Base-by-base conservation (phyloP, 2,888 invertebrate species). In the Calameuta idolon region DNA sequence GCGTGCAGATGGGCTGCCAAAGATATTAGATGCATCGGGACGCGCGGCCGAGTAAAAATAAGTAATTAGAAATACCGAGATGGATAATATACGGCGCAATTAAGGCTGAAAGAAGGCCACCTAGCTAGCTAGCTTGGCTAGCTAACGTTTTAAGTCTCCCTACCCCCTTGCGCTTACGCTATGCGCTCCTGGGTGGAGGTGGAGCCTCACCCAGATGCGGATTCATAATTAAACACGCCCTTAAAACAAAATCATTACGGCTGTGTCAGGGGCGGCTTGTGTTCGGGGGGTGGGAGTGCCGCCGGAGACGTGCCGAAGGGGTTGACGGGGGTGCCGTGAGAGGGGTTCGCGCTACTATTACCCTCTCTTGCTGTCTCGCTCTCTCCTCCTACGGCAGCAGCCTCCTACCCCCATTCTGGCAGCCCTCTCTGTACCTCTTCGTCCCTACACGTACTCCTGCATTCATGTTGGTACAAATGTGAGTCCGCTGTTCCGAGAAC, bases 211-310 rank as follows among this genome's bases (percentile, higher is more conserved):
- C 89, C 89, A 89, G 90, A 90, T 90, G 89, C 90, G 90, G 90
- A 91, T 91, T 91, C 90, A 91, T 91, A 91, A 91, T 91, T 91
- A 91, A 91, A 91, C 91, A 91, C 91, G 91, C 91, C 91, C 91
- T 91, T 91, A 90, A 91, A 91, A 91, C 90, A 90, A 91, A 91
- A 91, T 91, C 91, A 91, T 91, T 90, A 89, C 91, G 89, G 88
- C 85, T 86, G 86, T 86, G 88, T 87, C 84, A 71, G 88, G 82
- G 84, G 83, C 83, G 81, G 85, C 83, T 76, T 78, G 74, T 69
- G 69, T 71, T 37, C 34, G 15, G 68, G 76, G 76, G 76, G 37
- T 55, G 37, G 71, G 74, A 73, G 76, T 55, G 33, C 75, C 35
- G 34, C 55, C 23, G 55, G 77, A 77, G 69, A 75, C 31, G 31